Conservation (phyloP, 1,140 invertebrate species). For the Drosophila busckii region DNA sequence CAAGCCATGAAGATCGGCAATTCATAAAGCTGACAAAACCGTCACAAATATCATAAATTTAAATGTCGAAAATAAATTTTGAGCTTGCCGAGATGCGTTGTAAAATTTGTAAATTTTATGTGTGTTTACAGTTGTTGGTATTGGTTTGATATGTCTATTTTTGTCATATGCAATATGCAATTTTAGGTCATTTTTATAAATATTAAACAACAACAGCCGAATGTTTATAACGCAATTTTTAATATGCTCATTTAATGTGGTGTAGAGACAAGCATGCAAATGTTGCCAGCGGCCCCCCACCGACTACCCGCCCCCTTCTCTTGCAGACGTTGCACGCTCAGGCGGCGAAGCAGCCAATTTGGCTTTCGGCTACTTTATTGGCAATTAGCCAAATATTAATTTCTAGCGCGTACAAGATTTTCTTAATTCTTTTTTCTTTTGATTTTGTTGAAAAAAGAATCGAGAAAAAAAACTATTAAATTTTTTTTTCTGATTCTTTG, state of each 20-base stretch:
- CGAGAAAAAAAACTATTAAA: constrained; percentile 17
- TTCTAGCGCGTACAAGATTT: constrained; percentile 67
- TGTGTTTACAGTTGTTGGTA: background rate
- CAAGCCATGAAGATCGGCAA: background rate
- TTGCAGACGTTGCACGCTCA: background rate
- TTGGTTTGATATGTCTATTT: constrained; percentile 21
- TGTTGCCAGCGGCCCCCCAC: background rate
- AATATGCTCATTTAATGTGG: constrained; percentile 52
- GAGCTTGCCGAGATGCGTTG: background rate
- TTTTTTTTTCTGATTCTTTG: constrained; percentile 20
- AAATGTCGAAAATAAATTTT: constrained; percentile 4
- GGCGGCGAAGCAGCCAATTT: constrained; percentile 22
- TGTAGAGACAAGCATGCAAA: constrained; percentile 24
- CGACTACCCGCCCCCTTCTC: background rate
- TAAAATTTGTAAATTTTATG: background rate
- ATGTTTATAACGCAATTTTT: constrained; percentile 56
- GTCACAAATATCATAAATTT: constrained; percentile 22
- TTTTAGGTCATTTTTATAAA: constrained; percentile 69
- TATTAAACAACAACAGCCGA: constrained; percentile 19
- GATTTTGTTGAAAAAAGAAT: constrained; percentile 54
- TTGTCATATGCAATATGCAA: constrained; percentile 52
- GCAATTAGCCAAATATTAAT: constrained; percentile 64
- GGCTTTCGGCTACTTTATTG: constrained; percentile 22
- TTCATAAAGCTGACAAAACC: constrained; percentile 18
- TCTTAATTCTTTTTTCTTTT: constrained; percentile 32